These are phyloP conservation scores for Eulacestoma nigropectus DNA, from an alignment of 2,113 vertebrate genomes.

Conservation along the genomic window DNA sequence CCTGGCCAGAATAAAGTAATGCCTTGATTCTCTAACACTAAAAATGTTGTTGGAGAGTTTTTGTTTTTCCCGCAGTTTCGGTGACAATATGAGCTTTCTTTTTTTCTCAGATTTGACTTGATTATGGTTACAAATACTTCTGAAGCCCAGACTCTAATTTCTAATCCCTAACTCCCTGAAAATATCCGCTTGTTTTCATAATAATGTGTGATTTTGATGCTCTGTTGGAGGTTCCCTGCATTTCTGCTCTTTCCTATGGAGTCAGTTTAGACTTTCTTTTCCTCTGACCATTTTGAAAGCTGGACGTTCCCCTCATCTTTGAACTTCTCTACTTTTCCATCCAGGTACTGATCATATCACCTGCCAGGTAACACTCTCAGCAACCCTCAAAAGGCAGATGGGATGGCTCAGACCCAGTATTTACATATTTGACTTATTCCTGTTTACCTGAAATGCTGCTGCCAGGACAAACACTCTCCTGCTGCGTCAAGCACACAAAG, in stretches of 20 bases:
- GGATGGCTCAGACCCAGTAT: not conserved
- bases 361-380: not conserved
- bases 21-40: not conserved
- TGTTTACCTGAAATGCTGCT: not conserved
- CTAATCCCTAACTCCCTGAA: not conserved
- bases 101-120: not conserved
- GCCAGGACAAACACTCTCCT: not conserved
- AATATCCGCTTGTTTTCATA: not conserved
- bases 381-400: not conserved
- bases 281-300: not conserved
- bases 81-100: not conserved
- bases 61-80: fast-evolving
- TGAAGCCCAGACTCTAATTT: not conserved
- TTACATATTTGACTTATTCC: not conserved
- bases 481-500: not conserved
- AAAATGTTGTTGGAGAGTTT: not conserved
- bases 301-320: not conserved
- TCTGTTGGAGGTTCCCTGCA: not conserved
- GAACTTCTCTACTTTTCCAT: not conserved
- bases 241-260: not conserved
- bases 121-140: not conserved
- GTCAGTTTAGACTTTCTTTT: not conserved
- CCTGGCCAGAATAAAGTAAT: not conserved
- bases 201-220: not conserved
- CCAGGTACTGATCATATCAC: not conserved